Percentiles rank a stretch among this genome's conserved stretches.
Conservation (phyloP, 2,888 invertebrate genomes). For the Pecten maximus region DNA sequence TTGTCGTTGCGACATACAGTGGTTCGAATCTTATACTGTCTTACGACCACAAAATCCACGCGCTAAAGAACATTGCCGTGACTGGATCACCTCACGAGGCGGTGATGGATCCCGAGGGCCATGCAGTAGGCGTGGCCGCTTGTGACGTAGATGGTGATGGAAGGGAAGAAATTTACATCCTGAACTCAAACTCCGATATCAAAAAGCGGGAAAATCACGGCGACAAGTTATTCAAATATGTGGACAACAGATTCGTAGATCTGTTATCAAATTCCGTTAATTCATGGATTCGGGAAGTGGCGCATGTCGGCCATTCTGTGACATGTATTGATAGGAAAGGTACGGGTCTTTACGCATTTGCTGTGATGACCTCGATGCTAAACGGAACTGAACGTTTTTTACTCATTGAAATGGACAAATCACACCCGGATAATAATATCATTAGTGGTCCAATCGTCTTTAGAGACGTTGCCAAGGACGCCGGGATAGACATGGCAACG, state of each 20-base stretch:
- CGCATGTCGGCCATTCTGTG: conserved; percentile 74
- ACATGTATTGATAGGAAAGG: conserved; percentile 76
- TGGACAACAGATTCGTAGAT: conserved; percentile 71
- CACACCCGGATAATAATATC: conserved; percentile 61
- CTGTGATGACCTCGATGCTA: conserved; percentile 71
- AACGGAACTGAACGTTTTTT: conserved; percentile 66
- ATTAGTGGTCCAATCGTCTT: conserved; percentile 66
- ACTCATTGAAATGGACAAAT: conserved; percentile 73
- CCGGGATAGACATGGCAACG: conserved; percentile 66
- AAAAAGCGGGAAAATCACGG: conserved; percentile 63
- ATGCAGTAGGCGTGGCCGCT: conserved; percentile 73
- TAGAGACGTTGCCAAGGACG: conserved; percentile 66
- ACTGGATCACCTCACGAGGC: conserved; percentile 63
- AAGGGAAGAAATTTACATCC: conserved; percentile 77
- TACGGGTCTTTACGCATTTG: conserved; percentile 72
- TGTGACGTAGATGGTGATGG: conserved; percentile 80
- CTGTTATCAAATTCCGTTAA: conserved; percentile 69
- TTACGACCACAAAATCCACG: conserved; percentile 61
- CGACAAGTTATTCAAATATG: conserved; percentile 74
- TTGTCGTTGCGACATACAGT: conserved; percentile 72
- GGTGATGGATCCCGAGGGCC: conserved; percentile 68
- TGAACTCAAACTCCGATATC: conserved; percentile 74
- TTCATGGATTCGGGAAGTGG: conserved; percentile 53
- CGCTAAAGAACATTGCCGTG: conserved; percentile 70
- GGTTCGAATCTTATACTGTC: conserved; percentile 75